A percentile compares a stretch with the other conserved stretches of the same genome.
These are phyloP conservation scores for Macrophya annulata DNA, from an alignment of 2,888 invertebrate genomes.

Conservation along the genomic window DNA sequence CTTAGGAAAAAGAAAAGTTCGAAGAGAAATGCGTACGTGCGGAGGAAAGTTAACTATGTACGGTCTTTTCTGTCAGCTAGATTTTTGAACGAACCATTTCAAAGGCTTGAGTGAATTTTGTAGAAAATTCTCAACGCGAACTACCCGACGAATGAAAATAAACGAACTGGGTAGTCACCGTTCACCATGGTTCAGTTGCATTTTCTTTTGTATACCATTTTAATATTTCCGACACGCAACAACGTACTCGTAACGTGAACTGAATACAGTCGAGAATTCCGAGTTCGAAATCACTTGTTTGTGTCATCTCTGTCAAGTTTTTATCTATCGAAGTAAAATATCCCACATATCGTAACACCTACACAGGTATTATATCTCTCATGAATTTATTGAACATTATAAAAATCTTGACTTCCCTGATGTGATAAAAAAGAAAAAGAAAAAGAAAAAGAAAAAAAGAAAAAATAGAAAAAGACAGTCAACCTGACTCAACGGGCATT, in stretches of 20 bases:
- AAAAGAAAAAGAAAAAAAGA: not conserved
- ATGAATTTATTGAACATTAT: not conserved
- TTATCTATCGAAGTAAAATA: not conserved
- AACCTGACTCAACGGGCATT: slow-evolving; percentile 21
- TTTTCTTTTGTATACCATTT: slow-evolving; percentile 20
- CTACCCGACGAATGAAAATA: slow-evolving; percentile 23
- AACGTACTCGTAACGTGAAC: slow-evolving; percentile 19
- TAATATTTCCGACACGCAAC: slow-evolving; percentile 35
- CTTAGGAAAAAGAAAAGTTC: slow-evolving; percentile 35
- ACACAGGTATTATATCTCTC: not conserved
- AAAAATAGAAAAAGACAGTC: not conserved
- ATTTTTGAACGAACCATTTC: slow-evolving; percentile 25
- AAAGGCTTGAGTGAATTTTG: slow-evolving; percentile 26
- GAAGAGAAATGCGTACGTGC: slow-evolving; percentile 48
- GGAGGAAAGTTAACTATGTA: slow-evolving; percentile 41
- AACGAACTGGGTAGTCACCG: not conserved
- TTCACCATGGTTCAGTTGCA: slow-evolving; percentile 28
- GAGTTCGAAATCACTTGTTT: not conserved
- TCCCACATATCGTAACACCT: not conserved
- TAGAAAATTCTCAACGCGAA: slow-evolving; percentile 23
- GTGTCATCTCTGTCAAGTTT: not conserved
- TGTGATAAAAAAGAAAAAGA: not conserved
- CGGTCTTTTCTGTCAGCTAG: slow-evolving; percentile 20
- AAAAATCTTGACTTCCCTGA: not conserved
- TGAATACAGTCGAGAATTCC: not conserved